A percentile compares a stretch with the other conserved stretches of the same genome.
Conservation (phyloP, 2,797 vertebrate genomes). For the Nyctibius grandis region DNA sequence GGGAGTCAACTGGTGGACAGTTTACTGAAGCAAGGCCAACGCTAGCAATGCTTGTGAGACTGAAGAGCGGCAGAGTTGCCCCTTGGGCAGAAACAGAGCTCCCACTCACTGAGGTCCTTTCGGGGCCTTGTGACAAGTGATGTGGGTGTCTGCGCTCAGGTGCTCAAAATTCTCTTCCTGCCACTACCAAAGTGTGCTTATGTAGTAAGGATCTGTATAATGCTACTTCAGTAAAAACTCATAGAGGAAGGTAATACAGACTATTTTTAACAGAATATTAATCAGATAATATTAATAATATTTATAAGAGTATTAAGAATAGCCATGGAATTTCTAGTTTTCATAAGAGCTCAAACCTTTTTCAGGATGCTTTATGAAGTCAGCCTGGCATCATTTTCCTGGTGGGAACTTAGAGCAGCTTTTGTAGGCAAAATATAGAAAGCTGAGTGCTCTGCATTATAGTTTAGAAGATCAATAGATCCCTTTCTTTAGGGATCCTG, state of each 20-base stretch:
- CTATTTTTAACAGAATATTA: not conserved
- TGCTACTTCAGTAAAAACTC: not conserved
- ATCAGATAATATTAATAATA: not conserved
- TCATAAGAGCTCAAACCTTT: not conserved
- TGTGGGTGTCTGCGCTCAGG: not conserved
- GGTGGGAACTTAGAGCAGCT: conserved; percentile 10
- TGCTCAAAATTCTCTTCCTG: not conserved
- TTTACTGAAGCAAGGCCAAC: not conserved
- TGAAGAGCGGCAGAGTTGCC: not conserved
- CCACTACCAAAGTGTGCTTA: not conserved
- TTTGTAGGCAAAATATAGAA: conserved; percentile 60
- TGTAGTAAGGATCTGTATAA: not conserved
- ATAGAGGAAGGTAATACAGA: not conserved
- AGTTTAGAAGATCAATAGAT: conserved; percentile 47
- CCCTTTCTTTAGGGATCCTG: conserved; percentile 48
- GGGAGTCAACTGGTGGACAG: not conserved
- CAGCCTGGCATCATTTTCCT: conserved; percentile 19
- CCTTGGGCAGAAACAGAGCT: not conserved
- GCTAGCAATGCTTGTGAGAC: not conserved
- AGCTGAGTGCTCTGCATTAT: conserved; percentile 34
- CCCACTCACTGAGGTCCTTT: not conserved
- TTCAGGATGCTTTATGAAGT: not conserved
- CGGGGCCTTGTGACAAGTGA: not conserved
- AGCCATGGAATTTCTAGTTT: conserved; percentile 12
- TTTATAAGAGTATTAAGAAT: not conserved